phyloP scores from a whole-genome alignment of 2,888 invertebrate species.

The Craniophora ligustri region DNA sequence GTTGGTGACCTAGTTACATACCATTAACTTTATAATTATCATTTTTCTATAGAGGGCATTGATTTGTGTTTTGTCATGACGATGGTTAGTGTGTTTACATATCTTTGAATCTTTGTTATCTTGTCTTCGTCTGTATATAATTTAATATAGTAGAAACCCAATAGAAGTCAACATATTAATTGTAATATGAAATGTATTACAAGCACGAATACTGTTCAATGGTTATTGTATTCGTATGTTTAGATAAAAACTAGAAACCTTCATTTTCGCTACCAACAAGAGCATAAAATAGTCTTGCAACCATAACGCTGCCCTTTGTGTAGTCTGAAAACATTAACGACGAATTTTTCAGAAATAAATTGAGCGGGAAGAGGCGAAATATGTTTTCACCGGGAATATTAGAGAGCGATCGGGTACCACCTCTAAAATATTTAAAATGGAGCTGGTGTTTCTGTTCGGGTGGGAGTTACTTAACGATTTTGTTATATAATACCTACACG shows the following conservation, averaged over 20 bases:
- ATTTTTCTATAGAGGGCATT: constrained; percentile 20
- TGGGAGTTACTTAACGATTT: constrained; percentile 42
- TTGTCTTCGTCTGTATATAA: too few relatives aligned
- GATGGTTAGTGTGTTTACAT: too few relatives aligned
- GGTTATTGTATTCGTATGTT: background rate
- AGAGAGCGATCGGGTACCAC: constrained; percentile 38
- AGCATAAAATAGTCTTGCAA: constrained; percentile 18
- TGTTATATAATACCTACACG: constrained; percentile 40
- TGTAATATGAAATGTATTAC: too few relatives aligned
- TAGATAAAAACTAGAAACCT: constrained; percentile 5
- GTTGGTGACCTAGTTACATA: constrained; percentile 42
- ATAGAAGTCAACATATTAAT: too few relatives aligned
- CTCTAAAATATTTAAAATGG: constrained; percentile 42
- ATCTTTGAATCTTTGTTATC: too few relatives aligned
- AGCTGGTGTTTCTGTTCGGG: constrained; percentile 20
- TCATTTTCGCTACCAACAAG: constrained; percentile 9
- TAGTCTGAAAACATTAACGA: constrained; percentile 32
- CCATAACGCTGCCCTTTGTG: constrained; percentile 13
- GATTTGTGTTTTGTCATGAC: constrained; percentile 31
- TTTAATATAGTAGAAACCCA: too few relatives aligned
- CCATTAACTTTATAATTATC: constrained; percentile 31
- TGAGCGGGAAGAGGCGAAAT: constrained; percentile 42
- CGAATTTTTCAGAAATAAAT: constrained; percentile 46
- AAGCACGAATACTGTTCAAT: too few relatives aligned
- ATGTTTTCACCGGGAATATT: constrained; percentile 48